Percentiles rank a stretch among this genome's conserved stretches.
Conservation (phyloP, 2,113 vertebrate genomes). For the Mixornis gularis region DNA sequence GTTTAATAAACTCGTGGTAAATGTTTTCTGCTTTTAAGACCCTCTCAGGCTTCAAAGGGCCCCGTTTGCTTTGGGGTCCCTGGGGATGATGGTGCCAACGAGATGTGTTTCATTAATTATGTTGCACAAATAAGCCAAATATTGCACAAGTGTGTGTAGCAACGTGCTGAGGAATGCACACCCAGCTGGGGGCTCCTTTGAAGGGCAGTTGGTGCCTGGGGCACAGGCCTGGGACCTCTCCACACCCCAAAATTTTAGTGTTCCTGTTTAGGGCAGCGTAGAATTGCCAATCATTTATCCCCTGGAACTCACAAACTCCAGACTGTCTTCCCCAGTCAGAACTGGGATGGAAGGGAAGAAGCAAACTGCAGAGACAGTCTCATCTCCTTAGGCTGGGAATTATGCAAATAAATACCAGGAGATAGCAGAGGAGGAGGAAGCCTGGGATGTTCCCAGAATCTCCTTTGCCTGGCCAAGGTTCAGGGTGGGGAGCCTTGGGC, state of each 20-base stretch:
- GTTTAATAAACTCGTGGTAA: constrained; percentile 35
- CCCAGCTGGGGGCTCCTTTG: background rate
- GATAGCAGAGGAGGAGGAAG: background rate
- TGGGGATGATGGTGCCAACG: constrained; percentile 26
- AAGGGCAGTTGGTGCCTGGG: background rate
- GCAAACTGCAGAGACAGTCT: background rate
- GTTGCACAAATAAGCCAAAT: constrained; percentile 61
- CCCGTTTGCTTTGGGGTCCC: constrained; percentile 28
- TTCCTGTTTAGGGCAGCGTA: background rate
- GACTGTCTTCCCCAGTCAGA: background rate
- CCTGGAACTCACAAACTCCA: background rate
- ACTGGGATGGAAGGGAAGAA: background rate
- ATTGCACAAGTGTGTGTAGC: constrained; percentile 46
- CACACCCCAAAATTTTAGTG: background rate
- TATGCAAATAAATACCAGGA: background rate
- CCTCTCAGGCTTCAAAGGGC: constrained; percentile 27
- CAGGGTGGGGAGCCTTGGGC: background rate
- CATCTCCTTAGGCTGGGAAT: accelerated
- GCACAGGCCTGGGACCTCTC: background rate
- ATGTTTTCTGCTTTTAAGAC: constrained; percentile 39
- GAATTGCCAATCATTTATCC: background rate
- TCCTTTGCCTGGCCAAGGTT: background rate
- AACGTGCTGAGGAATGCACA: constrained; percentile 12
- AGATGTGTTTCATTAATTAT: constrained; percentile 49
- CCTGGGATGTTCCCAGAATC: background rate